Evolutionary conservation across 2,888 invertebrate genomes (phyloP), one percentile per base, ranked within the genome.

Genomic region (Stegana nigrithorax): DNA sequence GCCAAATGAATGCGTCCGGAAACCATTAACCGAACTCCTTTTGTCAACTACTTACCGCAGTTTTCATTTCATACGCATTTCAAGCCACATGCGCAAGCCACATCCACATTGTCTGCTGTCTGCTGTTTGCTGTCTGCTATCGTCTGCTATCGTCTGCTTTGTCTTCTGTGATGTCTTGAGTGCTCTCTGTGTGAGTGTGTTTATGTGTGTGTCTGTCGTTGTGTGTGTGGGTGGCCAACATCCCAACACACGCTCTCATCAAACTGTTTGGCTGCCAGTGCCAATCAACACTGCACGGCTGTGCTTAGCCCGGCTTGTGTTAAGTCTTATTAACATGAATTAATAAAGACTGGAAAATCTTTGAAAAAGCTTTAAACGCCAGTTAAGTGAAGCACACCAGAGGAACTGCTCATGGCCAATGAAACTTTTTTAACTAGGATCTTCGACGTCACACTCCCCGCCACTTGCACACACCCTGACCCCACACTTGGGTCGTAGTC

Each of bases 241-340:
- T n/a, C 42, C 42, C n/a, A 10, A 42, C 10, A 29, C 29, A 29
- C 10, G 5, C 29, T 29, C 42, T 42, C n/a, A 4, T n/a, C 42
- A 42, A n/a, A 5, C n/a, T 14, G 6, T 42, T 42, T n/a, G 5
- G n/a, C 14, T 42, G 42, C 42, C 14, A n/a, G n/a, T 32, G 8
- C n/a, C n/a, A n/a, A 1, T 12, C 45, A 23, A 23, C 19, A n/a
- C 14, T 42, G 42, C 14, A 1, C 23, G 7, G 2, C 23, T n/a
- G n/a, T 39, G 39, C 39, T 17, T n/a, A n/a, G 17, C 10, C 26
- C 12, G 6, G 10, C 23, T 32, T 57, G 8, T 17, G 29, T 50
- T 23, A 64, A 68, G 62, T 66, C 68, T 63, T 56, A 71, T 69
- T 69, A 66, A 65, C 66, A 62, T 55, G 56, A 67, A 66, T 67